Percentiles rank a stretch among this genome's conserved stretches.
These are phyloP conservation scores for Julus scanicus DNA, from an alignment of 2,888 invertebrate genomes.

Conservation along the genomic window DNA sequence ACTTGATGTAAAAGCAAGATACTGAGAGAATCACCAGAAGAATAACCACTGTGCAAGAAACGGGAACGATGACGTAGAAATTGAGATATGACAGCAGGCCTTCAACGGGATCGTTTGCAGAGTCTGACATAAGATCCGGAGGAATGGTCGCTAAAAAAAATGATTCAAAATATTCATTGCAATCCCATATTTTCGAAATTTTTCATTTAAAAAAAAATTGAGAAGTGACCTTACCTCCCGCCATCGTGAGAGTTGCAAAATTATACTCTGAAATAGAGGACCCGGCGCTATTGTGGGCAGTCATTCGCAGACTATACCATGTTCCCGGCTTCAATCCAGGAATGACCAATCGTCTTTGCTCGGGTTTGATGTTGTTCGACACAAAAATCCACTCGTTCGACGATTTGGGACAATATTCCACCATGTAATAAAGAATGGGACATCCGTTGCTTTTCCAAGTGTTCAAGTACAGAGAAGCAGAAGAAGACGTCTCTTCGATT, in stretches of 20 bases:
- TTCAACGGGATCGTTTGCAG: constrained; percentile 17
- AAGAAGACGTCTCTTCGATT: constrained; percentile 57
- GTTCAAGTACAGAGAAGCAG: constrained; percentile 57
- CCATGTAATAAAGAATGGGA: constrained; percentile 57
- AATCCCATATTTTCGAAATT: not conserved
- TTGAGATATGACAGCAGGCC: constrained; percentile 51
- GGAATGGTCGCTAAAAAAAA: constrained; percentile 52
- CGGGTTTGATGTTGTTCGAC: constrained; percentile 58
- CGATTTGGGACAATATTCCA: constrained; percentile 57
- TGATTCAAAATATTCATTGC: not conserved
- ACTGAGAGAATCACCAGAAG: constrained; percentile 47
- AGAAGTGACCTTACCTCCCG: not conserved
- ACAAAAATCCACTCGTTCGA: constrained; percentile 57
- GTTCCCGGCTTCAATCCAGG: constrained; percentile 65
- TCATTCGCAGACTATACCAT: constrained; percentile 66
- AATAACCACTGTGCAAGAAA: constrained; percentile 48
- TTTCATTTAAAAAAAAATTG: not conserved
- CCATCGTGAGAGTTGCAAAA: constrained; percentile 61
- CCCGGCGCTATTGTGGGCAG: constrained; percentile 67
- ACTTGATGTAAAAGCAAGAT: constrained; percentile 47
- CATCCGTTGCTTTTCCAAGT: constrained; percentile 58
- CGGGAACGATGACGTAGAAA: constrained; percentile 52
- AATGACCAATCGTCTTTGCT: constrained; percentile 60
- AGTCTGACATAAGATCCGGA: constrained; percentile 51
- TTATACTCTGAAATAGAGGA: constrained; percentile 65